Evolutionary conservation across 2,888 invertebrate genomes (phyloP), one percentile per base, ranked within the genome.

Genomic region (Laspeyria flexula): DNA sequence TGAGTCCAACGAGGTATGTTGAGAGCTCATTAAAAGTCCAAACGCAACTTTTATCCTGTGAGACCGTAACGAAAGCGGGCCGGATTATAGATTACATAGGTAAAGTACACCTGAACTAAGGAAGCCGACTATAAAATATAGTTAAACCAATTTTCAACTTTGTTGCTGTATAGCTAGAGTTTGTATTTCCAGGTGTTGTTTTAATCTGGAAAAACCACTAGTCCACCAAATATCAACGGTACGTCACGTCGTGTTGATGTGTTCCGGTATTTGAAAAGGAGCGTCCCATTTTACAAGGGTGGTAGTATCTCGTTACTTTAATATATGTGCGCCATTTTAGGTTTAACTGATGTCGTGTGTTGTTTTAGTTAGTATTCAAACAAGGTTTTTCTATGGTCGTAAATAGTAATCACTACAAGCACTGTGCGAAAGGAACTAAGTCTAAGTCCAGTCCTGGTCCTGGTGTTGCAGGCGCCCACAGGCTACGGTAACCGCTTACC

Each of bases 21-120:
- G 49, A 58, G 53, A 58, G 51, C 55, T 69, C 59, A 56, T 65
- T 69, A 71, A 55, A 71, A 63, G 46, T 63, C 55, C n/a, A 34
- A 47, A 48, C 51, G 53, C 43, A 60, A 68, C 50, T 64, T 64
- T 61, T 60, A 54, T 60, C 47, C 53, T 31, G 25, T 15, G 15
- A 49, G 31, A 39, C 46, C 18, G 47, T 49, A 34, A 35, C 37
- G 45, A 37, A 48, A 60, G 30, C 16, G 29, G 23, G 11, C 33
- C 21, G 27, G 49, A 64, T 51, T 65, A 47, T 54, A 50, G 57
- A 57, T 65, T 52, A 61, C 51, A 49, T 46, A 57, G 42, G 35
- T 46, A 46, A 55, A 50, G 34, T 47, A 59, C 37, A 49, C 41
- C 30, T 44, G 21, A 50, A 53, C 46, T 54, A 43, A 49, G 47